These are phyloP conservation scores for Ptychodera flava DNA, from an alignment of 35 echinoderm and acorn worm genomes.

Conservation along the genomic window DNA sequence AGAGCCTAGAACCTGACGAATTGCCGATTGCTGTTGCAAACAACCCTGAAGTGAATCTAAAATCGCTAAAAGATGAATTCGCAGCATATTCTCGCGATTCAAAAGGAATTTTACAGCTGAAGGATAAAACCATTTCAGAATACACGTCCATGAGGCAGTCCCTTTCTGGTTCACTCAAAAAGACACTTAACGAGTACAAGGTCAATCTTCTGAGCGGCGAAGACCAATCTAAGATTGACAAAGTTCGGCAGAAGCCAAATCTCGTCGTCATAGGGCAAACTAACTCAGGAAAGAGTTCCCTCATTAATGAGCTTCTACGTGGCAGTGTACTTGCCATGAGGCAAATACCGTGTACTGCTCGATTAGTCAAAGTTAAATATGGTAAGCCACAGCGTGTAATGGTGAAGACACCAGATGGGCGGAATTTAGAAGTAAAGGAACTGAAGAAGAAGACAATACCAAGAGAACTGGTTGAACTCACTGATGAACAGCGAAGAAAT, in stretches of 20 bases:
- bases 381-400: not conserved
- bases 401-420: not conserved
- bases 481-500: not conserved
- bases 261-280: not conserved
- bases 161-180: not conserved
- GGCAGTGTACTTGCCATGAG: not conserved
- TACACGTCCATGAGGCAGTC: not conserved
- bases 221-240: not conserved
- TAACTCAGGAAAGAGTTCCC: not conserved
- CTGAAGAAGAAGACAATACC: not conserved
- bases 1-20: not conserved
- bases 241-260: not conserved
- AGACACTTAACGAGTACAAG: not conserved
- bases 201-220: not conserved
- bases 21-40: not conserved
- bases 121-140: not conserved
- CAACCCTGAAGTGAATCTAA: not conserved
- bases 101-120: not conserved
- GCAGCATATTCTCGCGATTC: not conserved
- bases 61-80: not conserved
- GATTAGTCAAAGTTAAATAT: not conserved
- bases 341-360: not conserved
- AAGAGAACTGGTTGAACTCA: not conserved
- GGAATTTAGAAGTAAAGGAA: not conserved
- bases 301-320: not conserved